A percentile compares a stretch with the other conserved stretches of the same genome.
phyloP scores from a whole-genome alignment of 2,113 vertebrate species.

The Trematocara variabile region DNA sequence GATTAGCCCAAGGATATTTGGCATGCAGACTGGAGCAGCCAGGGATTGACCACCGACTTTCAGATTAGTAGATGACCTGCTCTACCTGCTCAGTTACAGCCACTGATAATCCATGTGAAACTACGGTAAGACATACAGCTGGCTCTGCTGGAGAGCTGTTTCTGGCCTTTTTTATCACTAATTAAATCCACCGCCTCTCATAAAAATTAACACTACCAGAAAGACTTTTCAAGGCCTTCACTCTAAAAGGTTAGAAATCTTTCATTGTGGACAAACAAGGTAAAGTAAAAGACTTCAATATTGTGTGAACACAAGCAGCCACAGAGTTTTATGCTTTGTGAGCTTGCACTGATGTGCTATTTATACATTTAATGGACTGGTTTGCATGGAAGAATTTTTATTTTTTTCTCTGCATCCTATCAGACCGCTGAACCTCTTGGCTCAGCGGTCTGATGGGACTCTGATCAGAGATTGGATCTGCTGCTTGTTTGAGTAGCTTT shows the following conservation, averaged over 20 bases:
- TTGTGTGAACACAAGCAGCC: not conserved
- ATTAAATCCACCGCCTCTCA: slow-evolving; percentile 10
- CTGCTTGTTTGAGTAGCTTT: slow-evolving; percentile 61
- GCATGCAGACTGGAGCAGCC: not conserved
- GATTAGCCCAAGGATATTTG: not conserved
- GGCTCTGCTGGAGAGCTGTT: not conserved
- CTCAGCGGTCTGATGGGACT: not conserved
- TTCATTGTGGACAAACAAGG: not conserved
- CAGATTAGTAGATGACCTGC: not conserved
- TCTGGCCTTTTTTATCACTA: slow-evolving; percentile 8
- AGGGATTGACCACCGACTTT: not conserved
- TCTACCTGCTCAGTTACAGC: not conserved
- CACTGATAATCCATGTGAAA: not conserved
- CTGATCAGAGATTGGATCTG: slow-evolving; percentile 21
- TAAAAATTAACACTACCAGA: not conserved
- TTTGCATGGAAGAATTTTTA: not conserved
- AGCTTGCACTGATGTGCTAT: not conserved
- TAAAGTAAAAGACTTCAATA: not conserved
- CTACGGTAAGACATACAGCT: not conserved
- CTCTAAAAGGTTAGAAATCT: slow-evolving; percentile 21
- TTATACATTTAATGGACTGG: not conserved
- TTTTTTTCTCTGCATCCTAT: not conserved
- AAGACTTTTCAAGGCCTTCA: not conserved
- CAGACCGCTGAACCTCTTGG: not conserved
- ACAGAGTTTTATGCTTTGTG: not conserved